Evolutionary conservation across 1,140 invertebrate species (phyloP), one percentile per base, ranked within the genome.

Genomic region (Cydia splendana): DNA sequence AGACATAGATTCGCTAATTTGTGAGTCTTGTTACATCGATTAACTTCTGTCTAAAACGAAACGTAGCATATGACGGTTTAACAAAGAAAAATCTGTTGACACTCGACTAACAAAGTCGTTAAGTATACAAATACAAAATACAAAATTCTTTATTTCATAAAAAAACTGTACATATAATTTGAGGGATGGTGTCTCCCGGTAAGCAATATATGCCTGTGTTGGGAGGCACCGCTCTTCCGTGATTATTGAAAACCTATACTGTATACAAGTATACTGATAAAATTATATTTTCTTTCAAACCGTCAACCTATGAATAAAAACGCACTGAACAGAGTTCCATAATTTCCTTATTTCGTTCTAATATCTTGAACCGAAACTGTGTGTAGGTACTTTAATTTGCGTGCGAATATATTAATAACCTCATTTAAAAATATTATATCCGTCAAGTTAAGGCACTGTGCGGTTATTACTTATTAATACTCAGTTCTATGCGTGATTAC

Each of bases 1-100:
- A 84, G 81, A 82, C 78, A 71, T 83, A 83, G 80, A 85, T 85
- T 75, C 78, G 83, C 83, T 83, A 84, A 80, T 87, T 86, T 78
- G 80, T 81, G 78, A 81, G 80, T 76, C 57, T 51, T 76, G 57
- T 76, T 42, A 57, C 34, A 76, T 71, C 30, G 15, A 71, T 71
- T 38, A 76, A 76, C 57, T 45, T 45, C 51, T 76, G 62, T 76
- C 45, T 67, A 69, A 18, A 30, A 76, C 10, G 53, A 77, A 77
- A 75, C 74, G 57, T 65, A 75, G 65, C 20, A 12, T 15, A 48
- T 75, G 30, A 34, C 30, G 65, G 75, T 75, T 75, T 65, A 67
- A 65, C 74, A 62, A 65, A 76, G 65, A 77, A 76, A 77, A 30
- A 45, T 65, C 30, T 65, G 45, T 51, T 18, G 76, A 42, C 38